phyloP scores from a whole-genome alignment of 2,797 vertebrate genomes.

The Salarias fasciatus region DNA sequence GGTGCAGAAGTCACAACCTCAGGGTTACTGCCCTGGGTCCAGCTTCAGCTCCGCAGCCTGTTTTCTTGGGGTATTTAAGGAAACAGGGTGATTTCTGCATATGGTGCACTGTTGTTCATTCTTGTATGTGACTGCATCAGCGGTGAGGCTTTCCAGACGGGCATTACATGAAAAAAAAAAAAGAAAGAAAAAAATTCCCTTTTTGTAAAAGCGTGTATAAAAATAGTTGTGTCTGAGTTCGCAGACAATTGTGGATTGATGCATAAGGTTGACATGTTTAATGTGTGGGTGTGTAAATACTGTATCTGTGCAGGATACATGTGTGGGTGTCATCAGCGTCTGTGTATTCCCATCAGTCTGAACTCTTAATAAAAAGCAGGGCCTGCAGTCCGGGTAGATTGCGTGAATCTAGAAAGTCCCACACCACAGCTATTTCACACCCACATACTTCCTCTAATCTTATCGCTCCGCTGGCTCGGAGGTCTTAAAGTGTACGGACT shows the following conservation, averaged over 20 bases:
- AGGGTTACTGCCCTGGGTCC: conserved; percentile 42
- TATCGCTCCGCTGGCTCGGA: conserved; percentile 70
- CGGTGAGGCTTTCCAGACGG: conserved; percentile 4
- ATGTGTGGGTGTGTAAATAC: conserved; percentile 28
- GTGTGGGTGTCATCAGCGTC: conserved; percentile 66
- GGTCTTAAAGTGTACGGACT: conserved; percentile 51
- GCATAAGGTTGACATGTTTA: conserved; percentile 17
- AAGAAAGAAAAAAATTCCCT: no score
- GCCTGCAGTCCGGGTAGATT: conserved; percentile 69
- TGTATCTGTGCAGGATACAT: conserved; percentile 44
- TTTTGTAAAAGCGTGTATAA: conserved; percentile 1
- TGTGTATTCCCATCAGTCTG: conserved; percentile 69
- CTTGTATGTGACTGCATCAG: background rate
- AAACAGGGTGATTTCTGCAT: no score
- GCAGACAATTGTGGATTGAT: conserved; percentile 13
- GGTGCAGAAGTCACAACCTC: conserved; percentile 64
- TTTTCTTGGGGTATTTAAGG: conserved; percentile 14
- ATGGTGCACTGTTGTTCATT: no score
- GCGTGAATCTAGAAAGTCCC: conserved; percentile 75
- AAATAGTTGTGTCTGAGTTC: conserved; percentile 7
- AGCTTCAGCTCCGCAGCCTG: conserved; percentile 16
- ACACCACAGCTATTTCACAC: conserved; percentile 80
- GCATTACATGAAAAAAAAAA: conserved; percentile 1
- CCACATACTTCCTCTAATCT: conserved; percentile 81
- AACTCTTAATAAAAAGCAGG: conserved; percentile 75